Conservation (phyloP, 2,113 vertebrate species). For the Nettapus auritus region DNA sequence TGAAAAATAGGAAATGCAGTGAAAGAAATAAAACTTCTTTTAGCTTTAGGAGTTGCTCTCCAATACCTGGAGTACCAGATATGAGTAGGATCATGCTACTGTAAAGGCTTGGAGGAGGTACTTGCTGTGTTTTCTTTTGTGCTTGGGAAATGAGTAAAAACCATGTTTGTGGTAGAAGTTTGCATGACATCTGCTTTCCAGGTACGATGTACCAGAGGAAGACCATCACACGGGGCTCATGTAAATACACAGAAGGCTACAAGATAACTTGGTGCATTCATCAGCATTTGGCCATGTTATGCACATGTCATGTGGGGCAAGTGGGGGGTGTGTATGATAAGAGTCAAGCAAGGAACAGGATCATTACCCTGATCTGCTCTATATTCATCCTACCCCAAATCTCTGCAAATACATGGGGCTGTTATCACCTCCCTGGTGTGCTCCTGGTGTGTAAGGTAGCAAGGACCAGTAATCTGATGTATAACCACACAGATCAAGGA, state of each 20-base stretch:
- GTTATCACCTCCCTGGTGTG: slow-evolving; percentile 17
- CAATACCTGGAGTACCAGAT: not conserved
- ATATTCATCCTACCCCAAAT: not conserved
- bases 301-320: not conserved
- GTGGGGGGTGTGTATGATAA: too few species aligned
- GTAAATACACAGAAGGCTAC: not conserved
- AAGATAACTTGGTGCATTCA: not conserved
- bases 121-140: not conserved
- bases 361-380: not conserved
- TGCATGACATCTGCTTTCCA: not conserved
- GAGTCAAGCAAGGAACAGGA: not conserved
- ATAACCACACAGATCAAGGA: accelerated
- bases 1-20: not conserved
- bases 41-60: not conserved
- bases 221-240: not conserved
- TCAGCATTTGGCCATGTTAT: not conserved
- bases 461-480: accelerated
- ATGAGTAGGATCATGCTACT: accelerated
- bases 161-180: not conserved
- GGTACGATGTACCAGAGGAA: not conserved
- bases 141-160: not conserved
- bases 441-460: not conserved
- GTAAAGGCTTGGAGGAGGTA: not conserved
- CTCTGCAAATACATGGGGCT: not conserved
- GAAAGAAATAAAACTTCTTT: not conserved